Base-by-base conservation (phyloP, 2,797 vertebrate genomes). In the Bovichtus diacanthus region DNA sequence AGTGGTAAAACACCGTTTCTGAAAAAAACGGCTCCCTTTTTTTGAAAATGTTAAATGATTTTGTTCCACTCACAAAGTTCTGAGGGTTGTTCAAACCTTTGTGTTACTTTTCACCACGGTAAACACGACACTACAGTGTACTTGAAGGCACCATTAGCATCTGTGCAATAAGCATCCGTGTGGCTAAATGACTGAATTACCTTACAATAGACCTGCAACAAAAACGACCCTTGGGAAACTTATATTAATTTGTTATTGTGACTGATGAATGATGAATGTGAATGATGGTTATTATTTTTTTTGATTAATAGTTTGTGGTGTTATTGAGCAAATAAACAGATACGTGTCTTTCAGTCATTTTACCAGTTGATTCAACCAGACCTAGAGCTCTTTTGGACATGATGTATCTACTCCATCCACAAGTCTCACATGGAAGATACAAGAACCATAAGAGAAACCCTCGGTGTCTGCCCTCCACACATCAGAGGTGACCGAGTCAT, bases 401-500 rank as follows among this genome's bases (percentile, higher is more conserved):
- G 13, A 44, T 51, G 21, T 15, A 53, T 41, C 12, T 18, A 50
- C 11, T 16, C 27, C 19, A 50, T n/a, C 8, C 12, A 27, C 10
- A 43, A 6, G 27, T 54, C 34, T 36, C 4, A 51, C 19, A 27
- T 9, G 21, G 18, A 71, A 58, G 12, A 81, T 36, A 59, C 16
- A 54, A 53, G 54, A 55, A 7, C 23, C 39, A 1, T 16, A 27
- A 41, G 55, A 70, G 29, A 44, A 76, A 47, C 7, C n/a, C 34
- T 46, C 19, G 15, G 38, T 54, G 49, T 56, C 38, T 71, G 34
- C 63, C 49, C 15, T 41, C 8, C 39, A 53, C 50, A 68, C 29
- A 27, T 72, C 59, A 31, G 36, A 78, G 60, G 49, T 82, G 86
- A 74, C 68, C 73, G 75, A 87, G 76, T 88, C 74, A 71, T 34